These are phyloP conservation scores for Catharus bicknelli DNA, from an alignment of 2,113 vertebrate genomes.

Conservation along the genomic window DNA sequence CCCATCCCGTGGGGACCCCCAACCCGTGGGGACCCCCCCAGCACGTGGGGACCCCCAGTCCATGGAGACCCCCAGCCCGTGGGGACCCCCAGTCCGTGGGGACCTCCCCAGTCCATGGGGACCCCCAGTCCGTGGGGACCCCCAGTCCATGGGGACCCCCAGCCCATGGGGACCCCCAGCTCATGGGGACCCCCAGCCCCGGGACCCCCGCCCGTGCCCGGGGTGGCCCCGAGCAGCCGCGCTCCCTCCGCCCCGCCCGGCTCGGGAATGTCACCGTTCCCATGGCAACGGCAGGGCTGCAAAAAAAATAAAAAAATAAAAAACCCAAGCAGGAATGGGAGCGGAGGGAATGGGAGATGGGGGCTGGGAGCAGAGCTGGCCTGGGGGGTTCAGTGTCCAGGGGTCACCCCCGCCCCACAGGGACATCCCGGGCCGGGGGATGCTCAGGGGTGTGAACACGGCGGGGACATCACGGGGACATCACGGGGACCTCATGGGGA, in stretches of 20 bases:
- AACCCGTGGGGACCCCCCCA: no score
- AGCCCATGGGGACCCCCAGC: neutral
- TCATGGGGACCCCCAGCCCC: neutral
- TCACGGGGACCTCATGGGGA: no score
- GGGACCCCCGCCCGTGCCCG: neutral
- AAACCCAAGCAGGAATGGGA: neutral
- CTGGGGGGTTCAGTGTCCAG: neutral
- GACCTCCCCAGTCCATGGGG: no score
- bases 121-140: no score
- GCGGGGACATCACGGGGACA: no score
- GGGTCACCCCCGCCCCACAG: neutral
- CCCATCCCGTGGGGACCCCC: no score
- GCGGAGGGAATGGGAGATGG: neutral
- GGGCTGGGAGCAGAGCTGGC: neutral
- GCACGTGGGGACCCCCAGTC: no score
- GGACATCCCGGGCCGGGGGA: neutral
- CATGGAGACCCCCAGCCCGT: no score
- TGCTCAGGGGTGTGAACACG: rapidly evolving
- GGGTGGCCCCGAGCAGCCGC: neutral
- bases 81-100: no score
- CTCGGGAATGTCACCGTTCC: conserved; percentile 17
- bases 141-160: no score
- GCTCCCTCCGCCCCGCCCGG: neutral
- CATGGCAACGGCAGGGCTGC: conserved; percentile 7
- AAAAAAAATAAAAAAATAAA: no score